Conservation (phyloP, 2,797 vertebrate genomes). For the Sternarchorhynchus goeldii region DNA sequence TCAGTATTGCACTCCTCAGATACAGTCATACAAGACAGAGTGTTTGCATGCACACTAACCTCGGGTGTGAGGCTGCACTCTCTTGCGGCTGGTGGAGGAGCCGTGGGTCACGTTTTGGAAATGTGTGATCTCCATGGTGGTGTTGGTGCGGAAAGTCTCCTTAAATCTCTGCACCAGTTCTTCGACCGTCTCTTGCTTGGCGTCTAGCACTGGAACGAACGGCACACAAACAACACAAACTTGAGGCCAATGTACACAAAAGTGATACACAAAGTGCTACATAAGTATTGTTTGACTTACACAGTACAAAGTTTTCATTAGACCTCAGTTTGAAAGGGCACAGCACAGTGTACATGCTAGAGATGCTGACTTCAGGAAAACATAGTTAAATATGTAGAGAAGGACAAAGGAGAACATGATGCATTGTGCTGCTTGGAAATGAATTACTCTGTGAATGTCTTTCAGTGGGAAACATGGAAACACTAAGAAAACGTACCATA, state of each 20-base stretch:
- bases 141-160: conserved; percentile 93
- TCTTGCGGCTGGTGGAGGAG: conserved; percentile 82
- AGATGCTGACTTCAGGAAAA: conserved; percentile 19
- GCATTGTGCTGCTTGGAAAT: background rate
- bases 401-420: conserved; percentile 14
- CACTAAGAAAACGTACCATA: background rate
- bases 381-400: background rate
- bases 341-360: background rate
- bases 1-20: no score
- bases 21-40: no score
- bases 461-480: conserved; percentile 1
- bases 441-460: conserved; percentile 16
- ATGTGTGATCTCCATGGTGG: conserved; percentile 88
- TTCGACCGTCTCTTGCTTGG: conserved; percentile 89
- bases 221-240: conserved; percentile 42
- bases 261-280: conserved; percentile 6
- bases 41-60: conserved; percentile 69
- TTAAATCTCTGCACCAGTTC: conserved; percentile 97
- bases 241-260: background rate
- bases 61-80: conserved; percentile 83
- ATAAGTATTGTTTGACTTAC: conserved; percentile 25
- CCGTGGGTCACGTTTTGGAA: conserved; percentile 86
- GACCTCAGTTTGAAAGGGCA: conserved; percentile 1
- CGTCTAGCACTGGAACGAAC: conserved; percentile 77
- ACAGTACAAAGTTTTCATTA: conserved; percentile 9